phyloP scores from a whole-genome alignment of 2,113 vertebrate genomes.

The Otus sunia region DNA sequence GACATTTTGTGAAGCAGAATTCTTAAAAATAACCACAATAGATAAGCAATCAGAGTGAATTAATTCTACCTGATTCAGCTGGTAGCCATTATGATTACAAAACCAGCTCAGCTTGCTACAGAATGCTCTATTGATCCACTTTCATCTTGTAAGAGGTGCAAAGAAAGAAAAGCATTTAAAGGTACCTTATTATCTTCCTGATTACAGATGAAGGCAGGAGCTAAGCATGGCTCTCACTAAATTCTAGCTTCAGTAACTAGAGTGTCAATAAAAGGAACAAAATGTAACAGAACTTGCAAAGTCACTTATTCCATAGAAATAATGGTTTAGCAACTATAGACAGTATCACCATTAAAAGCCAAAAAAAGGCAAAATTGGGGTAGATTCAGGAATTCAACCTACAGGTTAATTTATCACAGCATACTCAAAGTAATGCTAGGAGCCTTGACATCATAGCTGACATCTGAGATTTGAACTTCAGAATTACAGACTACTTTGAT shows the following conservation, averaged over 20 bases:
- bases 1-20: background rate
- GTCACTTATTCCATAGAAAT: background rate
- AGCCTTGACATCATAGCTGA: background rate
- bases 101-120: background rate
- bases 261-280: background rate
- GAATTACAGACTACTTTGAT: background rate
- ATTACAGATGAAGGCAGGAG: background rate
- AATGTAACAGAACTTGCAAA: background rate
- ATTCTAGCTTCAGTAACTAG: background rate
- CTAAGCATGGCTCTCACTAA: background rate
- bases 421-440: background rate
- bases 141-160: background rate
- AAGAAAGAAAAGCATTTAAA: conserved; percentile 1
- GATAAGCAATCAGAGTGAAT: background rate
- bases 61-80: conserved; percentile 10
- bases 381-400: background rate
- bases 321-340: background rate
- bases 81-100: conserved; percentile 1
- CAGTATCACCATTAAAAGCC: background rate
- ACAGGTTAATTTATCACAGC: background rate
- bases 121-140: conserved; percentile 8
- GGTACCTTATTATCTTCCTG: background rate
- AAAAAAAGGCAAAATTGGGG: background rate
- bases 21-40: background rate
- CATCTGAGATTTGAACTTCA: background rate